Base-by-base conservation (phyloP, 2,888 invertebrate genomes). In the Hirudinaria manillensis region DNA sequence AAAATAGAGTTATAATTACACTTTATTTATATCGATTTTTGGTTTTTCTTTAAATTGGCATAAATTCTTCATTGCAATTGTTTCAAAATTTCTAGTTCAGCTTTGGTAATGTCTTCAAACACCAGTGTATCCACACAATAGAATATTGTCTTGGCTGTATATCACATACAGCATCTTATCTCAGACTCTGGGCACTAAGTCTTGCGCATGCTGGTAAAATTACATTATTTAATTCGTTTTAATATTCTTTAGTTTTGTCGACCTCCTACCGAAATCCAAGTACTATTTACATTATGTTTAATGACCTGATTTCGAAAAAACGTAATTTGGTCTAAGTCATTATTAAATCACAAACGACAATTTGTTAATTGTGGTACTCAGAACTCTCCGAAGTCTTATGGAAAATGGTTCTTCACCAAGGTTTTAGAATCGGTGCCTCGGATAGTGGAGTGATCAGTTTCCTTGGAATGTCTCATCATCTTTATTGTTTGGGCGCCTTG, bases 131-230 rank as follows among this genome's bases (percentile, higher is more conserved):
- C 86, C 97, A 98, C 87, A 98, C 97, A 0, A 98, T 98, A 85
- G 98, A 99, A 88, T 99, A 93, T 86, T 97, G 97, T 79, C 88
- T 99, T 80, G 97, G 98, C 76, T 96, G 95, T 79, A 93, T 99
- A 65, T 98, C 97, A 6, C 97, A 99, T 87, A 99, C 99, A 34
- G 98, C 98, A 38, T 98, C 97, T 0, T 99, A 99, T 87, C 90
- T 99, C 79, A 94, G 99, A 81, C 89, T 99, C 81, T 99, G 98
- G 98, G 98, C 98, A 80, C 88, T 99, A 78, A 96, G 96, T 74
- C 89, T 99, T 74, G 98, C 98, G 80, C 99, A 99, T 88, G 94
- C 97, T 78, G 96, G 93, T 93, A 88, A 21, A 72, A 24, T 51
- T 72, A 67, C 56, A 13, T 21, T 16, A 13, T 19, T 70, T n/a